These are phyloP conservation scores for Daubentonia madagascariensis DNA, from an alignment of 2,113 vertebrate species.

Conservation along the genomic window DNA sequence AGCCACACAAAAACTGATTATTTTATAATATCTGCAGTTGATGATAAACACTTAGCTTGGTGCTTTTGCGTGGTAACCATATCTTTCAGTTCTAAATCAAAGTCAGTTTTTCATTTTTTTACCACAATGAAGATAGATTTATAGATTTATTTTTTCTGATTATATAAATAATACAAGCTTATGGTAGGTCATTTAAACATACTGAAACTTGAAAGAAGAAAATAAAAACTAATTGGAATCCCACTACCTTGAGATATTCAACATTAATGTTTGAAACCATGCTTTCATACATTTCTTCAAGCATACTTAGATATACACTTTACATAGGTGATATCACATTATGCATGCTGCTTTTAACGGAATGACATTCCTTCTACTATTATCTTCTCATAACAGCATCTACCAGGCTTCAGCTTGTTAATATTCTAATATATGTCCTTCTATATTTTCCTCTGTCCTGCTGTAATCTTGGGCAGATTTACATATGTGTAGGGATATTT, in stretches of 20 bases:
- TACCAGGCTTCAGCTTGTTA: background rate
- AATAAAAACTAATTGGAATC: background rate
- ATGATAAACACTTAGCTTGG: background rate
- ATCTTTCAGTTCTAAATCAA: background rate
- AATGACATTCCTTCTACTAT: background rate
- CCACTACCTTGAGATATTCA: background rate
- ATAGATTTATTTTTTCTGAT: background rate
- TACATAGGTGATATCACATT: background rate
- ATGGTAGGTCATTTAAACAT: background rate
- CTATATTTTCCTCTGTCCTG: background rate
- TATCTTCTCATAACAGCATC: background rate
- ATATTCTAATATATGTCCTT: background rate
- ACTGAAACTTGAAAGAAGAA: background rate
- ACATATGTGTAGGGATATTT: background rate
- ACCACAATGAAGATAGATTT: background rate
- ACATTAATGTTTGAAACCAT: background rate
- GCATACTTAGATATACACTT: background rate
- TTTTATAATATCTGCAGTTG: background rate
- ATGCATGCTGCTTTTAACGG: background rate
- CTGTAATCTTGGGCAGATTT: background rate
- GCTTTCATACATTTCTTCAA: background rate
- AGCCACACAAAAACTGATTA: background rate
- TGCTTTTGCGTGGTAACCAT: background rate
- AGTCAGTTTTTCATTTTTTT: background rate
- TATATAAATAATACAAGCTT: background rate